phyloP scores from a whole-genome alignment of 2,888 invertebrate genomes.

The Ommatoiulus sabulosus region DNA sequence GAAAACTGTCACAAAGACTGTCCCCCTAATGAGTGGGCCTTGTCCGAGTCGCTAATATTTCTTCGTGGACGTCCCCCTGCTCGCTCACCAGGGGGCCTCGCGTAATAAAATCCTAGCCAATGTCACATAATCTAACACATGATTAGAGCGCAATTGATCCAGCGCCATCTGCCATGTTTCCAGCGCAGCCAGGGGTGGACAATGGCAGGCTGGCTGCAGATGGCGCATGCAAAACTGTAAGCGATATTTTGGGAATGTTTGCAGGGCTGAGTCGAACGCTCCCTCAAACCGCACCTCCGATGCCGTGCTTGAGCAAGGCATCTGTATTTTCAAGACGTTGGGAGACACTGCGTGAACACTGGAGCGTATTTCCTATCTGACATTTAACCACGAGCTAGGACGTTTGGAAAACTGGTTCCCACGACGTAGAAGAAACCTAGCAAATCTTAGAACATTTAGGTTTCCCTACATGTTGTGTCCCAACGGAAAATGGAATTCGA shows the following conservation, averaged over 20 bases:
- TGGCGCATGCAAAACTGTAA: slow-evolving; percentile 4
- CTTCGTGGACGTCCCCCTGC: slow-evolving; percentile 9
- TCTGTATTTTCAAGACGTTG: background rate
- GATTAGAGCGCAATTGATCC: slow-evolving; percentile 24
- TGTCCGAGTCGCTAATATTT: slow-evolving; percentile 17
- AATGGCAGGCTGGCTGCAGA: slow-evolving; percentile 24
- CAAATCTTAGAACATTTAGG: too few relatives aligned
- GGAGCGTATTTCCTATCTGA: too few relatives aligned
- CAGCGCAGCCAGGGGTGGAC: slow-evolving; percentile 7
- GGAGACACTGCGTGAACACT: too few relatives aligned
- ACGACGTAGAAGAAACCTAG: too few relatives aligned
- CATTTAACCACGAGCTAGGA: too few relatives aligned
- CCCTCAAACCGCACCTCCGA: background rate
- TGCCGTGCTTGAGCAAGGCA: background rate
- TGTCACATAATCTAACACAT: slow-evolving; percentile 21
- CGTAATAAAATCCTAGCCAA: background rate
- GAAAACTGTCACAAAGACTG: slow-evolving; percentile 35
- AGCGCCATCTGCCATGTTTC: slow-evolving; percentile 33
- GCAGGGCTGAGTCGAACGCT: background rate
- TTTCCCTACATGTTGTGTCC: too few relatives aligned
- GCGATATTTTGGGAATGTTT: background rate
- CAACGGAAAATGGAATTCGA: too few relatives aligned
- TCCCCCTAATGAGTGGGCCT: slow-evolving; percentile 17
- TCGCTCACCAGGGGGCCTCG: slow-evolving; percentile 26
- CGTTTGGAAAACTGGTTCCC: too few relatives aligned